These are phyloP conservation scores for Cherax destructor DNA, from an alignment of 1,140 invertebrate genomes.

Conservation along the genomic window DNA sequence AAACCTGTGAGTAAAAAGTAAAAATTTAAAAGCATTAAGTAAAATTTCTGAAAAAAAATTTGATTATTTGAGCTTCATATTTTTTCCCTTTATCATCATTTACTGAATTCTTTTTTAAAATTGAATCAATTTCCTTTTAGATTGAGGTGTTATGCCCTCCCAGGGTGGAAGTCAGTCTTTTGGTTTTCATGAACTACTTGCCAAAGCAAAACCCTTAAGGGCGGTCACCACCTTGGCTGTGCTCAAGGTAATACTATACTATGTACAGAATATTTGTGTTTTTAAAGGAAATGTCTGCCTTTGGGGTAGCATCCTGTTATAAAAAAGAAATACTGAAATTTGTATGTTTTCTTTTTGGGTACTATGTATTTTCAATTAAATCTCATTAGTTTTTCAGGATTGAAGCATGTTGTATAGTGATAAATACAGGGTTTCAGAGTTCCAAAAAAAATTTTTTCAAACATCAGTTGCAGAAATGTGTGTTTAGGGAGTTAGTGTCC, in stretches of 20 bases:
- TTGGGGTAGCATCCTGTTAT: no score
- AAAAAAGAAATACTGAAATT: no score
- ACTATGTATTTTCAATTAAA: no score
- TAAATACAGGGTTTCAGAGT: no score
- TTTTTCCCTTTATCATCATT: background rate
- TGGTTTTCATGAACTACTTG: slow-evolving; percentile 73
- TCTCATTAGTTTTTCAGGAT: no score
- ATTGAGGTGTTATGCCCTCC: slow-evolving; percentile 72
- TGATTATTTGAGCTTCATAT: background rate
- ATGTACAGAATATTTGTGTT: background rate
- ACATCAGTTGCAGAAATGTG: no score
- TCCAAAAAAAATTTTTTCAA: no score
- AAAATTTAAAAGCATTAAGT: background rate
- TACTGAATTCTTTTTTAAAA: background rate
- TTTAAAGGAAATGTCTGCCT: no score
- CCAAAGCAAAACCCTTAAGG: slow-evolving; percentile 72
- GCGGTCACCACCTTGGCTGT: slow-evolving; percentile 74
- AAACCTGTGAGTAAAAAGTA: no score
- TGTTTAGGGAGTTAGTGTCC: no score
- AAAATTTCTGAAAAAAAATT: background rate
- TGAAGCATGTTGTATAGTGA: no score
- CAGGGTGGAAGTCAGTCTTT: slow-evolving; percentile 74
- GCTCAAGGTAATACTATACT: slow-evolving; percentile 72
- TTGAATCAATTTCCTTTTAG: background rate
- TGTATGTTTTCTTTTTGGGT: no score